These are phyloP conservation scores for Pocillopora verrucosa DNA, from an alignment of 64 coral and sea anemone genomes.

Conservation along the genomic window DNA sequence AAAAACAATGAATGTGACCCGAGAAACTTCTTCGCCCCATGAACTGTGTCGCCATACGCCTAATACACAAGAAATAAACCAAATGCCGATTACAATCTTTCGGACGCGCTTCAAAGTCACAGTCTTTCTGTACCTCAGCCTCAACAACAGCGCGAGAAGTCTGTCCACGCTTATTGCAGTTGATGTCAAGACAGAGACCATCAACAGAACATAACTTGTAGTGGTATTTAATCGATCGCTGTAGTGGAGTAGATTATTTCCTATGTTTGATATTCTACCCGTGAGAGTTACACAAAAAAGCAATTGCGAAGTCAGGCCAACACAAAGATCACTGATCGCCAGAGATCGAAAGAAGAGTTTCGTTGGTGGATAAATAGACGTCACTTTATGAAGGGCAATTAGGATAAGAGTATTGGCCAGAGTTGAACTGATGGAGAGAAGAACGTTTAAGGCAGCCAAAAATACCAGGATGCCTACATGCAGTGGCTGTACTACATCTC, in stretches of 20 bases:
- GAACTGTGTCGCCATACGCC: background rate
- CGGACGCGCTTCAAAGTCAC: background rate
- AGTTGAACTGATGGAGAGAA: background rate
- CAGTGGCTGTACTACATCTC: too few relatives aligned
- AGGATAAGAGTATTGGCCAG: background rate
- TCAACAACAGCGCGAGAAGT: background rate
- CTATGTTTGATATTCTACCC: too few relatives aligned
- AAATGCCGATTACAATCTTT: background rate
- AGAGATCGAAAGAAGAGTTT: slow-evolving; percentile 5
- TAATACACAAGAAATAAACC: background rate
- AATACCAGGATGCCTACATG: too few relatives aligned
- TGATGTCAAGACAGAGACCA: background rate
- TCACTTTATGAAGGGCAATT: background rate
- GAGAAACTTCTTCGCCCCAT: background rate
- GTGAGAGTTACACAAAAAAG: background rate
- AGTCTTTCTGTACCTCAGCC: background rate
- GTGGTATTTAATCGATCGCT: background rate
- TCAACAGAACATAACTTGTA: background rate
- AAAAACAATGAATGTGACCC: background rate
- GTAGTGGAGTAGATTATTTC: background rate
- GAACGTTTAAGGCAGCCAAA: background rate
- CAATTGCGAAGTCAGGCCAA: background rate
- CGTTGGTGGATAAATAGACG: background rate
- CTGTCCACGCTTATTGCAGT: slow-evolving; percentile 10
- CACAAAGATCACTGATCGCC: background rate